Conservation (phyloP, 2,888 invertebrate genomes). For the Ophioninae sp. region DNA sequence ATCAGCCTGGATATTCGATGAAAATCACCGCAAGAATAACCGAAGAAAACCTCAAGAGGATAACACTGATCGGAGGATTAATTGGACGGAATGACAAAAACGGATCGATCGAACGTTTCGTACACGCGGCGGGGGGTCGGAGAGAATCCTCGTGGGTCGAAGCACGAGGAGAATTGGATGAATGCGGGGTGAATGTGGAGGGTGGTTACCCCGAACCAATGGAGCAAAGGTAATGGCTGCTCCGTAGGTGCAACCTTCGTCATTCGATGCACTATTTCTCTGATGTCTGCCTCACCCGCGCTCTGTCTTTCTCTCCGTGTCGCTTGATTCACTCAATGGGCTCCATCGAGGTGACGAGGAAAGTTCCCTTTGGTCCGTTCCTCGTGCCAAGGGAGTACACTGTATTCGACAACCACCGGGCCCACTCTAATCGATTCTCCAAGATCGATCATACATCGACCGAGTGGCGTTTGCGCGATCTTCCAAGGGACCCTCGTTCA, state of each 20-base stretch:
- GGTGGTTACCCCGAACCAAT: constrained; percentile 53
- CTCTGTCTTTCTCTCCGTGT: constrained; percentile 54
- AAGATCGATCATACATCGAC: constrained; percentile 48
- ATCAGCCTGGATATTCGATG: neutral
- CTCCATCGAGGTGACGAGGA: constrained; percentile 56
- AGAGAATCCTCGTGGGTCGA: constrained; percentile 46
- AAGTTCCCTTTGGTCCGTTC: constrained; percentile 39
- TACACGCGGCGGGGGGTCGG: constrained; percentile 12
- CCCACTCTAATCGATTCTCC: constrained; percentile 47
- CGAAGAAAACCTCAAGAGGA: neutral
- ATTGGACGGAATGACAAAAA: constrained; percentile 14
- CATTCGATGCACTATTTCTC: constrained; percentile 55
- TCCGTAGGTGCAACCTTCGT: constrained; percentile 44
- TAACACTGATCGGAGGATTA: neutral
- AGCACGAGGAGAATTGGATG: constrained; percentile 69
- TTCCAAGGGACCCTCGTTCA: constrained; percentile 34
- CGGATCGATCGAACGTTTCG: constrained; percentile 36
- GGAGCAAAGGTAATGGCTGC: constrained; percentile 60
- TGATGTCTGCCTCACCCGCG: constrained; percentile 20
- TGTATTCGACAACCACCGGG: constrained; percentile 26
- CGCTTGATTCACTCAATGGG: constrained; percentile 68
- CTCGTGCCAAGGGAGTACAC: constrained; percentile 17
- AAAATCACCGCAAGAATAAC: neutral
- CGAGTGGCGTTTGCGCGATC: constrained; percentile 36
- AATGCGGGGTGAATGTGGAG: constrained; percentile 51